These are phyloP conservation scores for Conopomorpha cramerella DNA, from an alignment of 1,140 invertebrate species.

Conservation along the genomic window DNA sequence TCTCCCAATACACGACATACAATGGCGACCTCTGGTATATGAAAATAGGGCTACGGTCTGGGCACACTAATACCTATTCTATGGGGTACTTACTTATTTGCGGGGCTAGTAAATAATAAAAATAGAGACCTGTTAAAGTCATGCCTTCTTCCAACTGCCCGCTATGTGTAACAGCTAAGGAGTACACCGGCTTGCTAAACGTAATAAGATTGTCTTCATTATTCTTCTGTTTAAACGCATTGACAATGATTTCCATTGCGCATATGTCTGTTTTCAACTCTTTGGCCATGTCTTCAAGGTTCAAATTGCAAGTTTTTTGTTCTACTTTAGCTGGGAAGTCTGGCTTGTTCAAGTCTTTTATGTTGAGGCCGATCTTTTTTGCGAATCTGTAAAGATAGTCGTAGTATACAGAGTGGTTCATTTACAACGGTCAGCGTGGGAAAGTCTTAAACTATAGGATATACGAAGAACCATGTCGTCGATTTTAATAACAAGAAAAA, in stretches of 20 bases:
- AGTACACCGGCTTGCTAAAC: conserved; percentile 52
- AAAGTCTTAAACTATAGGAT: too few relatives aligned
- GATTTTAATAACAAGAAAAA: too few relatives aligned
- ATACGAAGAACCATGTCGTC: too few relatives aligned
- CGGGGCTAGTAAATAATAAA: too few relatives aligned
- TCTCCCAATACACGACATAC: too few relatives aligned
- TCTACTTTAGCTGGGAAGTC: conserved; percentile 47
- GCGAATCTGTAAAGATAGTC: conserved; percentile 48
- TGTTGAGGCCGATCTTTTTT: conserved; percentile 42
- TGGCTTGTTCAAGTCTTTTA: conserved; percentile 42
- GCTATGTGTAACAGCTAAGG: conserved; percentile 31
- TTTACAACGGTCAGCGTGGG: too few relatives aligned
- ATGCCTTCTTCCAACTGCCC: conserved; percentile 38
- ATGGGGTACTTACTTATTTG: too few relatives aligned
- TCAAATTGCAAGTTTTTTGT: conserved; percentile 17
- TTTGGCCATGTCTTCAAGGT: conserved; percentile 18
- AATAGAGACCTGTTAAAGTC: conserved; percentile 33
- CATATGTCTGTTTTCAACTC: conserved; percentile 30
- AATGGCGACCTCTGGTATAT: neutral
- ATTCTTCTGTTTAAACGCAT: conserved; percentile 42
- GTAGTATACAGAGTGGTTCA: too few relatives aligned
- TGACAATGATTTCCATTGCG: conserved; percentile 47
- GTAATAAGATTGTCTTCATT: conserved; percentile 48
- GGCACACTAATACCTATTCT: too few relatives aligned
- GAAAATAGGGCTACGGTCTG: too few relatives aligned